A percentile compares a stretch with the other conserved stretches of the same genome.
These are phyloP conservation scores for Varanus salvator DNA, from an alignment of 2,113 vertebrate species.

Conservation along the genomic window DNA sequence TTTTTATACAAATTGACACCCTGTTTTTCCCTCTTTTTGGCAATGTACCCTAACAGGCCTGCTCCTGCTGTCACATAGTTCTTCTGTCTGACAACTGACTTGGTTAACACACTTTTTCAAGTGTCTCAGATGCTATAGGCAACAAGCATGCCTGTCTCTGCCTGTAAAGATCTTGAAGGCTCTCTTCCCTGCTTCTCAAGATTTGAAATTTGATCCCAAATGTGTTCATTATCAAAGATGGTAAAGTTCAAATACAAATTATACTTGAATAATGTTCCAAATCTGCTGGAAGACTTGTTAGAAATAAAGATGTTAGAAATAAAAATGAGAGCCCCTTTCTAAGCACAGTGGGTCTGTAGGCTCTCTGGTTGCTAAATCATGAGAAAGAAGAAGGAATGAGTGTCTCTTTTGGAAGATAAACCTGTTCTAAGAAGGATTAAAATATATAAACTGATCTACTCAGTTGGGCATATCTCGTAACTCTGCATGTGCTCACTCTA, in stretches of 20 bases:
- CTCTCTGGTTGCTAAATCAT: slow-evolving; percentile 72
- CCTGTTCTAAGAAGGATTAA: slow-evolving; percentile 77
- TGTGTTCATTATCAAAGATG: slow-evolving; percentile 60
- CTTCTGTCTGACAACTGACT: not conserved
- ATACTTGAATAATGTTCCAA: slow-evolving; percentile 71
- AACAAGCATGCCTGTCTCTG: slow-evolving; percentile 25
- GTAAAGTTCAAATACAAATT: slow-evolving; percentile 70
- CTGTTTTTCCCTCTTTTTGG: too few species aligned
- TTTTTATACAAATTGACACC: too few species aligned
- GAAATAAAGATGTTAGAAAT: slow-evolving; percentile 73
- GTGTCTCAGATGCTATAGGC: slow-evolving; percentile 7
- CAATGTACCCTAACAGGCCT: not conserved
- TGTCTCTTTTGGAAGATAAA: slow-evolving; percentile 74
- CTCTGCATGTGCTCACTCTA: slow-evolving; percentile 69
- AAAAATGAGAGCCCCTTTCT: slow-evolving; percentile 70
- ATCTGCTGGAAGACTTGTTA: slow-evolving; percentile 78
- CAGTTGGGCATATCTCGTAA: slow-evolving; percentile 64
- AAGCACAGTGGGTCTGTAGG: slow-evolving; percentile 70
- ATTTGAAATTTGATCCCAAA: slow-evolving; percentile 61
- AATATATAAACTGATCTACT: slow-evolving; percentile 76
- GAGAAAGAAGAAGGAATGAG: slow-evolving; percentile 72
- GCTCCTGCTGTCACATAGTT: not conserved
- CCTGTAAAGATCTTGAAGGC: slow-evolving; percentile 9
- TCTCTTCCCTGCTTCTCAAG: slow-evolving; percentile 38
- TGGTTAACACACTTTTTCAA: slow-evolving; percentile 40